Conservation (phyloP, 2,113 vertebrate species). For the Clarias gariepinus region DNA sequence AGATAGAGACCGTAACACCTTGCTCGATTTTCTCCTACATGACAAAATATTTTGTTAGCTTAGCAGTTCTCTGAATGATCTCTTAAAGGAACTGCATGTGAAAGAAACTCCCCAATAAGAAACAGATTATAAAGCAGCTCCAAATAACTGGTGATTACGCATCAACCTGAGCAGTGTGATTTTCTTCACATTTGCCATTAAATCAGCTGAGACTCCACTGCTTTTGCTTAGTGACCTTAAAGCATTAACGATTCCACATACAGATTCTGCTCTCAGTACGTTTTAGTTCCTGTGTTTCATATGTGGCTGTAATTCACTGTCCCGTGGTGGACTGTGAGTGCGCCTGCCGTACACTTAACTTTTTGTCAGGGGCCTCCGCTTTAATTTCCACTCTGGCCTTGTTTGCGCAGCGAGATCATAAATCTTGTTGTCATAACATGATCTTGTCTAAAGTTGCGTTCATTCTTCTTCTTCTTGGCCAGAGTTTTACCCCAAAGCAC, state of each 20-base stretch:
- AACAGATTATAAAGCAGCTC: background rate
- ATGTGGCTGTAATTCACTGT: background rate
- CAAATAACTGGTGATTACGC: background rate
- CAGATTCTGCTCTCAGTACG: background rate
- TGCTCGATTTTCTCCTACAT: background rate
- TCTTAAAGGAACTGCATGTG: background rate
- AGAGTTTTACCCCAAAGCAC: conserved; percentile 2
- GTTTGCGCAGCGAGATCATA: conserved; percentile 43
- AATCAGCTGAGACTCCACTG: background rate
- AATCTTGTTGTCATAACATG: conserved; percentile 37
- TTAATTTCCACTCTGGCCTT: conserved; percentile 47
- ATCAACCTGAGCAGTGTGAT: background rate
- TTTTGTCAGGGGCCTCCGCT: conserved; percentile 15
- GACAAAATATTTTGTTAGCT: background rate
- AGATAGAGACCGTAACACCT: background rate
- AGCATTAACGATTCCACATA: background rate
- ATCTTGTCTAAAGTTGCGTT: conserved; percentile 23
- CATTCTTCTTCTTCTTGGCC: conserved; percentile 27
- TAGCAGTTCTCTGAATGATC: background rate
- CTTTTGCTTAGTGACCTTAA: background rate
- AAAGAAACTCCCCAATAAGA: background rate
- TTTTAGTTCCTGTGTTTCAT: background rate
- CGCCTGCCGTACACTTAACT: conserved; percentile 17
- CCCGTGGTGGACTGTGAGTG: background rate
- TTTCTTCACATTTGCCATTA: background rate